phyloP scores from a whole-genome alignment of 2,888 invertebrate species.

The Ryuthela nishihirai region DNA sequence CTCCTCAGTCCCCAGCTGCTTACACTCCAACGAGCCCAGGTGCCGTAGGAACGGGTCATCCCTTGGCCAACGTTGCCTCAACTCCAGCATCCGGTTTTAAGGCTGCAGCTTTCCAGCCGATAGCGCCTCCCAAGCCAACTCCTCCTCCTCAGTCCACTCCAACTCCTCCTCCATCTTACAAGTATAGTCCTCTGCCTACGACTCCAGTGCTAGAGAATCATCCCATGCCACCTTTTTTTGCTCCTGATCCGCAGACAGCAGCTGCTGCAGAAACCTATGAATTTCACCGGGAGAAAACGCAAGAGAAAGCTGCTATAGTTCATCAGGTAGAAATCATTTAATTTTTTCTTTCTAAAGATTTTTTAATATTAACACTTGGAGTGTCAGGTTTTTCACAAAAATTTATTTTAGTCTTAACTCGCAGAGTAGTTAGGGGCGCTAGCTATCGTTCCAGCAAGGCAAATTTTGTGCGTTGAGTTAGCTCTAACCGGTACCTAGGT shows the following conservation, averaged over 20 bases:
- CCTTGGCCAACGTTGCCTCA: constrained; percentile 22
- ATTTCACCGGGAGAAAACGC: constrained; percentile 18
- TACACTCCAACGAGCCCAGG: constrained; percentile 23
- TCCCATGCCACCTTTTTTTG: constrained; percentile 5
- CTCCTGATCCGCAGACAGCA: constrained; percentile 14
- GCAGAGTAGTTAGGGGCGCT: too few relatives aligned
- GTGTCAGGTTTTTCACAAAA: background rate
- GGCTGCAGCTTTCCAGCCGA: constrained; percentile 24
- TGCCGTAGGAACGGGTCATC: constrained; percentile 10
- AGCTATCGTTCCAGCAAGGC: too few relatives aligned
- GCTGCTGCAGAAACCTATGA: constrained; percentile 18
- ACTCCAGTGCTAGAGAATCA: constrained; percentile 1
- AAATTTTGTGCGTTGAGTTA: too few relatives aligned
- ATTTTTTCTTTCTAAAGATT: constrained; percentile 3
- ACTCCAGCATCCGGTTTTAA: constrained; percentile 2
- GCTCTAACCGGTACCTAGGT: too few relatives aligned
- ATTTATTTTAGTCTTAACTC: too few relatives aligned
- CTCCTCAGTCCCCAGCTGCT: constrained; percentile 24
- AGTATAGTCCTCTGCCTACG: constrained; percentile 21
- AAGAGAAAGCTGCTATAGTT: constrained; percentile 26
- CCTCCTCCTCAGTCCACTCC: constrained; percentile 4
- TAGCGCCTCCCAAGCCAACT: constrained; percentile 13
- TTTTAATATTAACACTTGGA: constrained; percentile 2
- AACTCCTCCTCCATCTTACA: constrained; percentile 1
- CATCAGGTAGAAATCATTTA: constrained; percentile 12